Evolutionary conservation across 2,888 invertebrate genomes (phyloP).

Genomic region (Synergus gifuensis): DNA sequence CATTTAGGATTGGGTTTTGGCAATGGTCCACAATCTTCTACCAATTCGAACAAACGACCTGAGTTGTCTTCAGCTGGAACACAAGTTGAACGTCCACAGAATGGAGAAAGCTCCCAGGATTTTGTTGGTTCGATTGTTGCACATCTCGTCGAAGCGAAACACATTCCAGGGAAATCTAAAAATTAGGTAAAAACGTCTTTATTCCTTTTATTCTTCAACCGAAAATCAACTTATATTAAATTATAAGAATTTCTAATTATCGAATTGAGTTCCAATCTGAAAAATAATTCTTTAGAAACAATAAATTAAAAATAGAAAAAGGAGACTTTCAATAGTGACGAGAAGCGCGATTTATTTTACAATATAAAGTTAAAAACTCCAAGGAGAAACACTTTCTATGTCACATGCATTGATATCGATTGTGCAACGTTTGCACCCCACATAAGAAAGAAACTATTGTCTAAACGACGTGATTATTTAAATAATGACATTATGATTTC

Average conservation of each 20-base stretch:
- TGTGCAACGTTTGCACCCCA: constrained; percentile 56
- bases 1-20: constrained; percentile 93
- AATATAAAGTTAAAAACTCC: constrained; percentile 61
- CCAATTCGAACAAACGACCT: constrained; percentile 88
- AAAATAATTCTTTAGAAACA: too few species aligned
- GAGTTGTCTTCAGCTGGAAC: constrained; percentile 88
- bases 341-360: constrained; percentile 44
- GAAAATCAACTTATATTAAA: too few species aligned
- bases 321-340: background rate
- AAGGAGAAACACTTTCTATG: constrained; percentile 76
- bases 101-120: constrained; percentile 91
- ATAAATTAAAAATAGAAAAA: background rate
- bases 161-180: constrained; percentile 93
- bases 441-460: constrained; percentile 33
- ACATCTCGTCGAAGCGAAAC: constrained; percentile 94
- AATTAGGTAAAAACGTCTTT: constrained; percentile 49
- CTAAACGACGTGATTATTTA: constrained; percentile 24
- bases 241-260: too few species aligned
- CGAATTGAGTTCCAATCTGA: too few species aligned
- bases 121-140: constrained; percentile 92
- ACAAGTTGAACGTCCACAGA: constrained; percentile 95
- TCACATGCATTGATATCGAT: constrained; percentile 63
- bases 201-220: background rate
- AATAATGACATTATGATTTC: constrained; percentile 32
- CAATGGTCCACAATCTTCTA: constrained; percentile 93